phyloP scores from a whole-genome alignment of 2,797 vertebrate genomes.

The Crocodylus rhombifer region DNA sequence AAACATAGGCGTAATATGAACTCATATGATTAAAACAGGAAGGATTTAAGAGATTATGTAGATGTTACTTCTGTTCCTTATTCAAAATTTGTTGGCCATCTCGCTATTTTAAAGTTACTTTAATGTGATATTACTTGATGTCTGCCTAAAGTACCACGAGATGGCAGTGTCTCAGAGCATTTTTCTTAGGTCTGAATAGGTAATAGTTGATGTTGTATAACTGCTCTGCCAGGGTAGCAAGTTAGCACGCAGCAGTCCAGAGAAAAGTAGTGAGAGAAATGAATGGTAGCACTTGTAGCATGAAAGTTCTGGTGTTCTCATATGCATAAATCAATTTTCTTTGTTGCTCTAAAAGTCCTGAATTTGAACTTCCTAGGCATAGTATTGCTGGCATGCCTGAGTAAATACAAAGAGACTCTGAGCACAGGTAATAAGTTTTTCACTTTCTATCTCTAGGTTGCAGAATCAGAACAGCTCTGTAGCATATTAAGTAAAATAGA shows the following conservation, averaged over 20 bases:
- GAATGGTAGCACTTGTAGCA: accelerated
- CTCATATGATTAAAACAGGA: not conserved
- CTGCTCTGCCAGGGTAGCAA: not conserved
- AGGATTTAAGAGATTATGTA: not conserved
- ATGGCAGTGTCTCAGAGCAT: not conserved
- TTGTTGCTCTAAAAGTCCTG: accelerated
- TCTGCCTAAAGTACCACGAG: not conserved
- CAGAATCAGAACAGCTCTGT: not conserved
- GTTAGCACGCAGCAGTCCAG: accelerated
- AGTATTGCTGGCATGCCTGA: not conserved
- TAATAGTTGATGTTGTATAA: not conserved
- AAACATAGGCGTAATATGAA: not conserved
- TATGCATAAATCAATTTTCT: not conserved
- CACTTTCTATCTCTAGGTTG: not conserved
- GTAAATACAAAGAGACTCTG: not conserved
- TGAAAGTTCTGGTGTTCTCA: accelerated
- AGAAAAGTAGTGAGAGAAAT: too few species aligned
- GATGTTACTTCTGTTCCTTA: not conserved
- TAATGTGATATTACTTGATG: not conserved
- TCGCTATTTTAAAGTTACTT: not conserved
- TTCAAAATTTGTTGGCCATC: not conserved
- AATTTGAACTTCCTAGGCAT: accelerated
- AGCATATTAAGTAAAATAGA: too few species aligned
- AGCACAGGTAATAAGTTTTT: accelerated
- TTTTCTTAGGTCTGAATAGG: accelerated